phyloP scores from a whole-genome alignment of 2,113 vertebrate species.

The Pituophis catenifer region DNA sequence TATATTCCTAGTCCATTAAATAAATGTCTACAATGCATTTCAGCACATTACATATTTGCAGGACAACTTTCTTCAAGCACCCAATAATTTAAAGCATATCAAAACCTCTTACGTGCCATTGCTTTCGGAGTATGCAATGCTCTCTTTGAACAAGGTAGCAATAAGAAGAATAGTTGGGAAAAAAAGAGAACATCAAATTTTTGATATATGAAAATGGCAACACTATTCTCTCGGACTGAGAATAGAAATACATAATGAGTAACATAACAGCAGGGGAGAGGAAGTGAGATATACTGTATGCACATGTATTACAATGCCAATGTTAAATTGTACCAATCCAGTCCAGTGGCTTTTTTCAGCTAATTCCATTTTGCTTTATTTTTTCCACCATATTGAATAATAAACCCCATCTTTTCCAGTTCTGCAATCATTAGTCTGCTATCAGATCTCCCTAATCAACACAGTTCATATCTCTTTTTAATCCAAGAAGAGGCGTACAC shows the following conservation, averaged over 20 bases:
- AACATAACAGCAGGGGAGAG: neutral
- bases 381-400: neutral
- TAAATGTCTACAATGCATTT: neutral
- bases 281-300: neutral
- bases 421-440: neutral
- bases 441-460: neutral
- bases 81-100: neutral
- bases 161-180: neutral
- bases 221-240: neutral
- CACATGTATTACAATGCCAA: neutral
- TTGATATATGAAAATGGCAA: neutral
- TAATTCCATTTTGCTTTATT: neutral
- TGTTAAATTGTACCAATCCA: neutral
- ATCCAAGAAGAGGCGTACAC: neutral
- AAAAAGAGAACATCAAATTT: neutral
- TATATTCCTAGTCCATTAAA: neutral
- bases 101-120: neutral
- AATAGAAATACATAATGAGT: neutral
- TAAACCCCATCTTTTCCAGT: neutral
- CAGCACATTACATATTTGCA: too few relatives aligned
- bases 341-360: too few relatives aligned
- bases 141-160: neutral
- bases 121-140: neutral
- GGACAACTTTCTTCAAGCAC: neutral
- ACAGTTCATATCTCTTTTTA: neutral